Evolutionary conservation across 2,797 vertebrate genomes (phyloP), one percentile per base, ranked within the genome.

Genomic region (Cossypha heuglini): DNA sequence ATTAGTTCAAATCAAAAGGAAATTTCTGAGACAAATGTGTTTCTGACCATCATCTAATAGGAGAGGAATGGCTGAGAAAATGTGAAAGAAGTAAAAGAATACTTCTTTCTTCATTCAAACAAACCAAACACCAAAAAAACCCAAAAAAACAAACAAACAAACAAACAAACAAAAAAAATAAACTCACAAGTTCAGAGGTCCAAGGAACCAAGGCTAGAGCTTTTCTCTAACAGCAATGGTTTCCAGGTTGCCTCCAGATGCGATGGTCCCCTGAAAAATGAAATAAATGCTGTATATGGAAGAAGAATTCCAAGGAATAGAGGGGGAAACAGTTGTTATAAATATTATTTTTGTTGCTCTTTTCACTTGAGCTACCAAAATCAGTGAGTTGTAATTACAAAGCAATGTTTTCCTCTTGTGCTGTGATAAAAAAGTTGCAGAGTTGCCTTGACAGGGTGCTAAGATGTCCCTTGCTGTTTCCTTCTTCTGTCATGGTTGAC

Each of bases 1-100:
- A 84, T 66, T 90, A 92, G 35, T 76, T 94, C 22, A 81, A 75
- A 91, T 86, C 31, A 45, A 77, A 97, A 91, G 86, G 66, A 94
- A 92, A 94, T 48, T 84, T 94, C 61, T 21, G 26, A 66, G 37
- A 52, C 87, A 93, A 97, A 90, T 25, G 6, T 17, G 21, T 72
- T 86, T 88, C 67, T 79, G 46, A 77, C 28, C 43, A 5, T 11
- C 13, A 16, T 62, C 10, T 63, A 11, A 45, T 22, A 35, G 31
- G 25, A 45, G 17, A 45, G 5, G 3, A 45, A 8, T 8, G 42
- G 19, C 72, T 51, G 12, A 76, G 22, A 67, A 74, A 72, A 69
- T 1, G 1, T 49, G 29, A 42, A 59, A 82, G 3, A 58, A 28
- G 2, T 20, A 37, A 28, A 58, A 90, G 68, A 42, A 7, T 6